Percentiles rank a stretch among this genome's conserved stretches.
Conservation (phyloP, 2,888 invertebrate species). For the Leucoma salicis region DNA sequence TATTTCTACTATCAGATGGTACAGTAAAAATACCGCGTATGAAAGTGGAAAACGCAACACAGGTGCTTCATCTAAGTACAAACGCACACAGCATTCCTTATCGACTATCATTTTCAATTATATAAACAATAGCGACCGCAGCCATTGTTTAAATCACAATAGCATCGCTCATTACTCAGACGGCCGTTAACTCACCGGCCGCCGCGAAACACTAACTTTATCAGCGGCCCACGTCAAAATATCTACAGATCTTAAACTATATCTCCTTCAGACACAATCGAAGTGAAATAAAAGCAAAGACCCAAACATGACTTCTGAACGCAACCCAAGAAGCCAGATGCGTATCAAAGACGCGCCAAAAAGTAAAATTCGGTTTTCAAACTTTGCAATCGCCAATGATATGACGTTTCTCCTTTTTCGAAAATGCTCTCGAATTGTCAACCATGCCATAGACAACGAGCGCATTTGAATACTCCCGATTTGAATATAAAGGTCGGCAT, state of each 20-base stretch:
- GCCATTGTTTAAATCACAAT: constrained; percentile 77
- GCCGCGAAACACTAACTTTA: constrained; percentile 77
- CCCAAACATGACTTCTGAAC: constrained; percentile 53
- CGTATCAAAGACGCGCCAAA: constrained; percentile 74
- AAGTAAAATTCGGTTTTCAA: constrained; percentile 60
- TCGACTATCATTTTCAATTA: constrained; percentile 67
- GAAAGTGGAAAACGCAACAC: constrained; percentile 32
- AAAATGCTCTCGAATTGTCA: constrained; percentile 77
- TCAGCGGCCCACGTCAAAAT: constrained; percentile 73
- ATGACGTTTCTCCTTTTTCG: constrained; percentile 76
- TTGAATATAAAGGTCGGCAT: constrained; percentile 80
- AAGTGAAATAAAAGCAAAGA: constrained; percentile 57
- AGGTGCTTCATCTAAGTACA: constrained; percentile 38
- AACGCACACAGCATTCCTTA: constrained; percentile 36
- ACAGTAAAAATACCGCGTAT: constrained; percentile 22
- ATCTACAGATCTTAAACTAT: constrained; percentile 74
- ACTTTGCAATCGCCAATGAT: constrained; percentile 54
- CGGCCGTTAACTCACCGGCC: constrained; percentile 73
- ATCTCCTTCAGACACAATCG: constrained; percentile 73
- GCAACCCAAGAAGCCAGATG: constrained; percentile 69
- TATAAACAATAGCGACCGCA: constrained; percentile 73
- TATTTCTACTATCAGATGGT: constrained; percentile 20
- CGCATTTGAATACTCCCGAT: constrained; percentile 74
- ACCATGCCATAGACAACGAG: constrained; percentile 73
- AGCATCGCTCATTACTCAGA: constrained; percentile 77